phyloP scores from a whole-genome alignment of 1,140 invertebrate species.

The Steinernema feltiae region DNA sequence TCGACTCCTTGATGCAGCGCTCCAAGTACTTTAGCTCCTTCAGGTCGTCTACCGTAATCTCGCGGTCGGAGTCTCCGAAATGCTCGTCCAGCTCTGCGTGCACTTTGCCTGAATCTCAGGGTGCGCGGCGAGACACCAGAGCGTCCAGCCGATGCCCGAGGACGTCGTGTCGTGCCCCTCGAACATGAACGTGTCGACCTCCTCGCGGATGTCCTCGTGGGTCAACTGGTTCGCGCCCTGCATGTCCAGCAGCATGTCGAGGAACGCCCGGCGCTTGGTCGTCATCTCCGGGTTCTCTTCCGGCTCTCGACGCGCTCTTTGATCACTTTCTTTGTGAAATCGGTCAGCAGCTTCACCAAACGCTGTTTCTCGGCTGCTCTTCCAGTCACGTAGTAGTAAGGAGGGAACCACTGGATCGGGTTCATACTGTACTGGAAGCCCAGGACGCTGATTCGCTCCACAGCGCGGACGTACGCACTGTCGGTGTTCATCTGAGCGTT shows the following conservation, averaged over 20 bases:
- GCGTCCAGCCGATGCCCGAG: slow-evolving; percentile 67
- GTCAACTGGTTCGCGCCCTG: slow-evolving; percentile 67
- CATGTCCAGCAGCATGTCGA: slow-evolving; percentile 79
- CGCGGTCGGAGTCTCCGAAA: slow-evolving; percentile 66
- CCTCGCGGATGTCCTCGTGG: slow-evolving; percentile 62
- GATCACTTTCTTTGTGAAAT: slow-evolving; percentile 24
- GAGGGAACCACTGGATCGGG: slow-evolving; percentile 39
- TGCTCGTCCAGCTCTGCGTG: slow-evolving; percentile 72
- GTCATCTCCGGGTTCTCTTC: slow-evolving; percentile 43
- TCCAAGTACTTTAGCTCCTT: slow-evolving; percentile 76
- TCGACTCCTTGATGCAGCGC: slow-evolving; percentile 71
- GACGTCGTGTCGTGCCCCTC: slow-evolving; percentile 77
- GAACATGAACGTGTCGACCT: slow-evolving; percentile 75
- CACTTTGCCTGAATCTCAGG: slow-evolving; percentile 67
- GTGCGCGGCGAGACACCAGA: slow-evolving; percentile 60
- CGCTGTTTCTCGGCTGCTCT: slow-evolving; percentile 70
- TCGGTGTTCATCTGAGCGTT: slow-evolving; percentile 67
- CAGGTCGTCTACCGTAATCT: slow-evolving; percentile 65
- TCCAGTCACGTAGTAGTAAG: slow-evolving; percentile 74
- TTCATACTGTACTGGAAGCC: slow-evolving; percentile 55
- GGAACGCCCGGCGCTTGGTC: slow-evolving; percentile 81
- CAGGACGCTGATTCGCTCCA: slow-evolving; percentile 63
- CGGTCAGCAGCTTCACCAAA: slow-evolving; percentile 14
- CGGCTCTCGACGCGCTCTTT: neutral
- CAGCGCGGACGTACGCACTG: slow-evolving; percentile 70